Evolutionary conservation across 1,140 invertebrate species (phyloP).

Genomic region (Heliconius himera): DNA sequence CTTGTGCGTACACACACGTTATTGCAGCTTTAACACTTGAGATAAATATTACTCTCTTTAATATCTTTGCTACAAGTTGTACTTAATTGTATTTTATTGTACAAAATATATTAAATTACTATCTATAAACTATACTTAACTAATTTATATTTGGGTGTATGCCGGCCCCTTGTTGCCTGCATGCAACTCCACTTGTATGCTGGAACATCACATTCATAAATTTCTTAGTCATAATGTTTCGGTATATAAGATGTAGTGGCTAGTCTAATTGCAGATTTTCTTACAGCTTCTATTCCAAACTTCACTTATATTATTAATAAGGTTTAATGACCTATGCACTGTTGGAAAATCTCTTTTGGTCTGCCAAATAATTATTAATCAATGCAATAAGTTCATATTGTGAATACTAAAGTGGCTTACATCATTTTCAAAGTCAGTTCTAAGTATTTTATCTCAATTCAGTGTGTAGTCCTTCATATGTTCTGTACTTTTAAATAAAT

Average conservation of each 20-base stretch:
- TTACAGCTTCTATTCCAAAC: conserved; percentile 81
- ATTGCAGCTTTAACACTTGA: conserved; percentile 80
- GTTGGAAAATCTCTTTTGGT: conserved; percentile 82
- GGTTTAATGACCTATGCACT: conserved; percentile 78
- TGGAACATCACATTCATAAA: conserved; percentile 78
- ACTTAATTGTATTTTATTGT: conserved; percentile 84
- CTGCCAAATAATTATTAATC: conserved; percentile 78
- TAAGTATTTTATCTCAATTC: conserved; percentile 81
- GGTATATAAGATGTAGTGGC: conserved; percentile 80
- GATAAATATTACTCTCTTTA: conserved; percentile 83
- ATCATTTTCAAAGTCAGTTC: conserved; percentile 78
- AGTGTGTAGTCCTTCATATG: conserved; percentile 81
- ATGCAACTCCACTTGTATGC: conserved; percentile 78
- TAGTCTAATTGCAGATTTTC: conserved; percentile 82
- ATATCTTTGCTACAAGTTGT: conserved; percentile 83
- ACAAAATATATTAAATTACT: conserved; percentile 83
- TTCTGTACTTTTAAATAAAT: conserved; percentile 82
- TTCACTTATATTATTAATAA: conserved; percentile 76
- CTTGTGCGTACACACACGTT: conserved; percentile 80
- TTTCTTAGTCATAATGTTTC: conserved; percentile 79
- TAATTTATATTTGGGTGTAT: conserved; percentile 81
- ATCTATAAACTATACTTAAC: conserved; percentile 79
- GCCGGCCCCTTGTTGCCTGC: conserved; percentile 75
- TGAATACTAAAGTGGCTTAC: conserved; percentile 80
- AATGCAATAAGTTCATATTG: conserved; percentile 79